phyloP scores from a whole-genome alignment of 1,140 invertebrate genomes.

The Glomeris maerens region DNA sequence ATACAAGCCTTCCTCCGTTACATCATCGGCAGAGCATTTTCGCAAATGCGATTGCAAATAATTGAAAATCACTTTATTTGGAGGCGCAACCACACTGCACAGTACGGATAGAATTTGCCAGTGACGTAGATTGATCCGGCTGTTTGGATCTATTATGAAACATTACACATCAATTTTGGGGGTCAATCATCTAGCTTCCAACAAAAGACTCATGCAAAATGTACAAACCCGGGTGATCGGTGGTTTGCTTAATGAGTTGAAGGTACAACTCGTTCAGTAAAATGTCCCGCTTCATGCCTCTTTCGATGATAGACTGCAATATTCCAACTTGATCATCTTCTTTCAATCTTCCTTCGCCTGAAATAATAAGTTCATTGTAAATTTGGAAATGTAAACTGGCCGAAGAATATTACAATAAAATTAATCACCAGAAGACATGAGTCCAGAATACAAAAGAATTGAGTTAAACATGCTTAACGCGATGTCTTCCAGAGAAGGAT shows the following conservation, averaged over 20 bases:
- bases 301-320: constrained; percentile 74
- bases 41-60: constrained; percentile 83
- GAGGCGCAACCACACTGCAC: constrained; percentile 72
- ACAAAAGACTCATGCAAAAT: background rate
- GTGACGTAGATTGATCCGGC: constrained; percentile 67
- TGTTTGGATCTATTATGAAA: constrained; percentile 80
- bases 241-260: constrained; percentile 86
- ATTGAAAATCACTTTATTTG: constrained; percentile 63
- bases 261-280: constrained; percentile 81
- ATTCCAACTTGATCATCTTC: constrained; percentile 78
- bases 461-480: constrained; percentile 50
- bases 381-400: constrained; percentile 5
- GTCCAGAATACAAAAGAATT: constrained; percentile 60
- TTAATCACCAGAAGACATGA: constrained; percentile 38
- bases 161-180: constrained; percentile 13
- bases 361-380: background rate
- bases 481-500: constrained; percentile 63
- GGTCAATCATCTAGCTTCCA: background rate
- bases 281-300: constrained; percentile 74
- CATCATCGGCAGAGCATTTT: constrained; percentile 69
- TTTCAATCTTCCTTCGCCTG: constrained; percentile 36
- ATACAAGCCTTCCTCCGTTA: constrained; percentile 87
- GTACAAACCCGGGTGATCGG: constrained; percentile 46
- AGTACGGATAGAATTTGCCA: constrained; percentile 83
- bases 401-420: background rate